Percentiles rank a stretch among this genome's conserved stretches.
phyloP scores from a whole-genome alignment of 1,140 invertebrate species.

The Drosophila hydei region DNA sequence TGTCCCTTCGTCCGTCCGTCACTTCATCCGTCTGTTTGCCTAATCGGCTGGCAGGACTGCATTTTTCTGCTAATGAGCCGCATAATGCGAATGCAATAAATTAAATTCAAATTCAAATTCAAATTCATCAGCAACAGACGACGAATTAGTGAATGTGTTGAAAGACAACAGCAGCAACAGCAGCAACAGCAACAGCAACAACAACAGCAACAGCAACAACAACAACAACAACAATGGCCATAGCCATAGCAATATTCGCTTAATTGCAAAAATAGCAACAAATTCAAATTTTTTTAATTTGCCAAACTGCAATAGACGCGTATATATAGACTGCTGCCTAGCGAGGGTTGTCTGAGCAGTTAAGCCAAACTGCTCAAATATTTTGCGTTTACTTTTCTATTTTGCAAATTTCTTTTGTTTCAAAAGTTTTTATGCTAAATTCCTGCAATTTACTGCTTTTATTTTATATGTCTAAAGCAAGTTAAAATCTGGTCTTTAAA shows the following conservation, averaged over 20 bases:
- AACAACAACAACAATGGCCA: no score
- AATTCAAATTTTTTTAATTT: slow-evolving; percentile 72
- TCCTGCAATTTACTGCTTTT: no score
- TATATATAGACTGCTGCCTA: neutral
- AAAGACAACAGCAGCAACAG: slow-evolving; percentile 32
- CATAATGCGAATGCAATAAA: slow-evolving; percentile 66
- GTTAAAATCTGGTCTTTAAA: no score
- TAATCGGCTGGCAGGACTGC: slow-evolving; percentile 51
- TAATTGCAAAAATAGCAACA: slow-evolving; percentile 62
- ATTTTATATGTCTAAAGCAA: no score
- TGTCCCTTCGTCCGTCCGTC: neutral
- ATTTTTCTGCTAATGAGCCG: slow-evolving; percentile 71
- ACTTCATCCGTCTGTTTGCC: slow-evolving; percentile 51
- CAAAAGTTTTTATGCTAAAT: no score
- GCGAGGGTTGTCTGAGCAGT: slow-evolving; percentile 14
- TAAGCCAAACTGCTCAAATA: no score
- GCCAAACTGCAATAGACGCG: slow-evolving; percentile 49
- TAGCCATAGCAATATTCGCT: slow-evolving; percentile 29
- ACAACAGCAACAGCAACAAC: slow-evolving; percentile 7
- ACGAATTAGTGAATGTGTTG: slow-evolving; percentile 51
- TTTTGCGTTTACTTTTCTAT: no score
- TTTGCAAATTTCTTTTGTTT: no score
- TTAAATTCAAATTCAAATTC: slow-evolving; percentile 70
- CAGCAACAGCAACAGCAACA: neutral
- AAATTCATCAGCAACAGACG: slow-evolving; percentile 26